Evolutionary conservation across 2,113 vertebrate genomes (phyloP).

Genomic region (Oxyura jamaicensis): DNA sequence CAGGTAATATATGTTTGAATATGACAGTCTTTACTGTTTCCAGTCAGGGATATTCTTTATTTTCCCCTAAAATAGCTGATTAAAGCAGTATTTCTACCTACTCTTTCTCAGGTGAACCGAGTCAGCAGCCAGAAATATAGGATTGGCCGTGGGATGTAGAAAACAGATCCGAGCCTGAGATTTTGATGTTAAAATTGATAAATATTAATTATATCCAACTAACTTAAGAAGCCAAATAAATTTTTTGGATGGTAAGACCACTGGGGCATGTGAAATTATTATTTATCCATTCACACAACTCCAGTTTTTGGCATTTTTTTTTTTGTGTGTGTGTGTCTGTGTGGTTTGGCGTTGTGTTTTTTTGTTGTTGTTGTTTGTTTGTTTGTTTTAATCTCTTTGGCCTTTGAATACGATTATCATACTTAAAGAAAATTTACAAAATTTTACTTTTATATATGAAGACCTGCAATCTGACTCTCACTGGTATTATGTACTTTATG

Average conservation of each 20-base stretch:
- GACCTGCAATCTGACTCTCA: not conserved
- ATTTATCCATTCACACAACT: slow-evolving; percentile 10
- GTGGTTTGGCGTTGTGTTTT: not conserved
- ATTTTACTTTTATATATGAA: not conserved
- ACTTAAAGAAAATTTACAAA: not conserved
- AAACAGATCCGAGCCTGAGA: slow-evolving; percentile 9
- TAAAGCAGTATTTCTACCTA: slow-evolving; percentile 34
- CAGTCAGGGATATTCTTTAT: slow-evolving; percentile 11
- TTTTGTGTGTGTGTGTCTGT: not conserved
- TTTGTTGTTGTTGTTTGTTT: no score
- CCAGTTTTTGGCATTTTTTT: not conserved
- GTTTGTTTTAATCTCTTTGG: not conserved
- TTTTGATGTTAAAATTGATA: slow-evolving; percentile 32
- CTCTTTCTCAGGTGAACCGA: slow-evolving; percentile 47
- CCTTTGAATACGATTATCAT: slow-evolving; percentile 19
- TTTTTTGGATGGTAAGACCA: not conserved
- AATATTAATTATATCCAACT: slow-evolving; percentile 58
- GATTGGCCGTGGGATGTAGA: not conserved
- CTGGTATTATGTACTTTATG: not conserved
- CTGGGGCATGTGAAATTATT: slow-evolving; percentile 8
- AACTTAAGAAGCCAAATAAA: not conserved
- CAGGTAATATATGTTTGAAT: slow-evolving; percentile 19
- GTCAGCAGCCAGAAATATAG: not conserved
- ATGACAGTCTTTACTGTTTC: not conserved
- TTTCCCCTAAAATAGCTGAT: slow-evolving; percentile 29